Conservation (phyloP, 2,888 invertebrate genomes). For the Tetrapedia diversipes region DNA sequence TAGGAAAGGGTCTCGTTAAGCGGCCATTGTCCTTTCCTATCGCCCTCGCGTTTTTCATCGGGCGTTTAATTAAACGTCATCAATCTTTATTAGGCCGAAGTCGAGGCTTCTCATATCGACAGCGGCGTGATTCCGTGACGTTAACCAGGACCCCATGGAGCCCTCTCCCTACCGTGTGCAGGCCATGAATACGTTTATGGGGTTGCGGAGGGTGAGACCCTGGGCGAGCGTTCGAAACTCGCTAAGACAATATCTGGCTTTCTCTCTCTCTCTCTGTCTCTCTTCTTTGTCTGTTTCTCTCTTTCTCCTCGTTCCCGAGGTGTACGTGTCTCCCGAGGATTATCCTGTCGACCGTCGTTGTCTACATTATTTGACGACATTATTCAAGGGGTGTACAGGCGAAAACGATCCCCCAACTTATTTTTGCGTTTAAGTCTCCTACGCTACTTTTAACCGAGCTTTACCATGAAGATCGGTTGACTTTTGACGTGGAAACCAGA, state of each 20-base stretch:
- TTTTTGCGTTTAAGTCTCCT: not conserved
- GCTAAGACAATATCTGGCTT: conserved; percentile 69
- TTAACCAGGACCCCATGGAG: conserved; percentile 69
- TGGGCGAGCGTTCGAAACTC: conserved; percentile 65
- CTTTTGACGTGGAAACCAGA: too few species aligned
- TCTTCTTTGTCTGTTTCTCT: not conserved
- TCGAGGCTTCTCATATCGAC: conserved; percentile 78
- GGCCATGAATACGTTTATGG: conserved; percentile 79
- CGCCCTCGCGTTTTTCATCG: conserved; percentile 68
- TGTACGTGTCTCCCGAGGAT: conserved; percentile 56
- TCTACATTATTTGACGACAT: conserved; percentile 63
- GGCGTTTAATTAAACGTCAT: conserved; percentile 80
- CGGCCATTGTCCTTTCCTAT: conserved; percentile 47
- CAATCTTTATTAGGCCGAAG: conserved; percentile 79
- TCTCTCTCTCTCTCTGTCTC: not conserved
- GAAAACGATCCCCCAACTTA: conserved; percentile 14
- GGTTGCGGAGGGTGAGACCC: conserved; percentile 58
- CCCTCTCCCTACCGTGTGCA: conserved; percentile 37
- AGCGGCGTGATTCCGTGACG: conserved; percentile 78
- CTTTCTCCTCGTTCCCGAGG: conserved; percentile 47
- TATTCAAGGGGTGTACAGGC: conserved; percentile 24
- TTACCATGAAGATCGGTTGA: too few species aligned
- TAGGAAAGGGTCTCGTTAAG: conserved; percentile 52
- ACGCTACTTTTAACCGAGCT: not conserved
- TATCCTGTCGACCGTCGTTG: conserved; percentile 56